Percentiles rank a stretch among this genome's conserved stretches.
Conservation (phyloP, 2,113 vertebrate species). For the Aspidoscelis tigris region DNA sequence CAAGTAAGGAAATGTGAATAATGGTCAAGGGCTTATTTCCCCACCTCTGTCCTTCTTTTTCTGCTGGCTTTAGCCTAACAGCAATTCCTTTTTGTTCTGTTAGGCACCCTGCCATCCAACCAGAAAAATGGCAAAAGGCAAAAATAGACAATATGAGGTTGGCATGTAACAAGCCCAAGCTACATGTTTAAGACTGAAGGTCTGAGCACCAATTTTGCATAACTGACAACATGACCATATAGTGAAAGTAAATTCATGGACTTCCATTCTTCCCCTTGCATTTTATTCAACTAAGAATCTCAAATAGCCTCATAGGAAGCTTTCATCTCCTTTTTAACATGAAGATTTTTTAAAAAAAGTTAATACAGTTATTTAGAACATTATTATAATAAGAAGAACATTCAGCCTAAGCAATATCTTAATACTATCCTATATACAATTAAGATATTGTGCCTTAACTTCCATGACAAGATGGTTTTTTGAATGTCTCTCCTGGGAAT, state of each 20-base stretch:
- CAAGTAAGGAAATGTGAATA: no score
- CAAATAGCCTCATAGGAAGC: neutral
- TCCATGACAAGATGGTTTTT: constrained; percentile 70
- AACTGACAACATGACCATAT: neutral
- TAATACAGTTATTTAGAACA: constrained; percentile 59
- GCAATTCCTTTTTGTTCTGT: no score
- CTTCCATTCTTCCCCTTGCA: constrained; percentile 10
- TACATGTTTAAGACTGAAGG: neutral
- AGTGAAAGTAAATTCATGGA: neutral
- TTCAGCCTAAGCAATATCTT: constrained; percentile 52
- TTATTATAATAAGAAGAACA: constrained; percentile 39
- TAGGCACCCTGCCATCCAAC: no score
- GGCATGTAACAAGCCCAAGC: neutral
- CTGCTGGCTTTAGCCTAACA: no score
- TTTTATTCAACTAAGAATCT: constrained; percentile 31
- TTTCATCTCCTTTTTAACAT: constrained; percentile 29
- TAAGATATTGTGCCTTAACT: constrained; percentile 74
- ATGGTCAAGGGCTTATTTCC: no score
- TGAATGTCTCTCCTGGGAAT: constrained; percentile 70
- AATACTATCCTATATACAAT: constrained; percentile 61
- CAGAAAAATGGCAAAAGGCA: no score
- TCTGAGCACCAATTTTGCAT: neutral
- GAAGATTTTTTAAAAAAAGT: constrained; percentile 35
- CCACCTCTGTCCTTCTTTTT: no score
- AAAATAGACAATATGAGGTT: no score